Evolutionary conservation across 2,888 invertebrate genomes (phyloP), one percentile per base, ranked within the genome.

Genomic region (Spisula subtruncata): DNA sequence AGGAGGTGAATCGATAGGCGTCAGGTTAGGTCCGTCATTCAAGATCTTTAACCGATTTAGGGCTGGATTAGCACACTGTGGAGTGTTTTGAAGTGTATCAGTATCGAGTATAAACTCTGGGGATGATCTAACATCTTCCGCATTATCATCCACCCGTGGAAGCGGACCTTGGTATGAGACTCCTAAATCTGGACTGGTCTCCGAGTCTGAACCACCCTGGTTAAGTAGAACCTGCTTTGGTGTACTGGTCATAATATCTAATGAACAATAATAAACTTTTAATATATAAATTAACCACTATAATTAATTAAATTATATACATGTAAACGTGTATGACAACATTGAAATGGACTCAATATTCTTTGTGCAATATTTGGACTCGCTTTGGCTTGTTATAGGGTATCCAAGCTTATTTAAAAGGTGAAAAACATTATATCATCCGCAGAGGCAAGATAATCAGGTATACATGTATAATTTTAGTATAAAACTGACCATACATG

Each of bases 201-300:
- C 84, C 10, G 80, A 51, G 56, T 80, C 85, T 10, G 75, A 75
- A 25, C 41, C 48, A 54, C 16, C 54, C 60, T 56, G 60, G 56
- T 16, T 54, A 0, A 18, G 32, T 14, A 79, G 16, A 80, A 41
- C 60, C 79, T 87, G 81, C 41, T 87, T 92, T 29, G 92, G 92
- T n/a, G 90, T 92, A 51, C 92, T 92, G 35, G 92, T 90, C 29
- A 92, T 89, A 86, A 92, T 86, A 90, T 90, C 90, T 92, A 92
- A n/a, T 29, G 25, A 46, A 85, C 6, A 35, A 46, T 41, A 85
- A 51, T 75, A 85, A 85, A 82, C 5, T 54, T 54, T n/a, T 51
- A 81, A 10, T 41, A 41, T 41, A 41, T 41, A 41, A 5, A 35
- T 41, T 20, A 35, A 35, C 29, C n/a, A n/a, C n/a, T n/a, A n/a